Percentiles rank a stretch among this genome's conserved stretches.
phyloP scores from a whole-genome alignment of 2,797 vertebrate species.

The Octomys mimax region DNA sequence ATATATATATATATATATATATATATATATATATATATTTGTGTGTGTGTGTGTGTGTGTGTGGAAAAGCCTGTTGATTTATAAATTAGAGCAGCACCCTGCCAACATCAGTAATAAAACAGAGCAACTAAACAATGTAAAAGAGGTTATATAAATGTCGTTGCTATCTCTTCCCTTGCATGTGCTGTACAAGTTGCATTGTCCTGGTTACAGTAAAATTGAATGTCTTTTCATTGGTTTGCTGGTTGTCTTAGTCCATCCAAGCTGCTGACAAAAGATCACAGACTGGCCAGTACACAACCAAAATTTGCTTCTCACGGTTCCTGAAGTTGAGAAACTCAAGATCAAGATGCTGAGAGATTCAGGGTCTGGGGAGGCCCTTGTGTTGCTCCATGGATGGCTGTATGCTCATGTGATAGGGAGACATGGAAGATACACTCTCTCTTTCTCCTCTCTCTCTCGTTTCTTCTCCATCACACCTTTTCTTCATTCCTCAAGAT shows the following conservation, averaged over 20 bases:
- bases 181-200: neutral
- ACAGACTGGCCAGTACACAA: neutral
- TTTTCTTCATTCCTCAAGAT: neutral
- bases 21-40: neutral
- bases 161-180: neutral
- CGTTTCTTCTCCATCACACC: too few species aligned
- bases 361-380: neutral
- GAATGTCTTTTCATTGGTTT: neutral
- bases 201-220: neutral
- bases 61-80: neutral
- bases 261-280: neutral
- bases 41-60: neutral
- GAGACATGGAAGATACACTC: neutral
- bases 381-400: neutral
- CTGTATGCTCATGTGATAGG: neutral
- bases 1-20: too few species aligned
- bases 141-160: neutral
- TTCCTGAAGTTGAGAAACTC: neutral
- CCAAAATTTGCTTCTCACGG: neutral
- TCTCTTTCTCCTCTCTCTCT: too few species aligned
- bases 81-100: neutral
- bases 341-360: neutral
- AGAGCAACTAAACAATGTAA: neutral
- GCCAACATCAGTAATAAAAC: neutral
- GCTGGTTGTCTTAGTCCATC: neutral